A percentile compares a stretch with the other conserved stretches of the same genome.
Conservation (phyloP, 2,113 vertebrate species). For the Esox niger region DNA sequence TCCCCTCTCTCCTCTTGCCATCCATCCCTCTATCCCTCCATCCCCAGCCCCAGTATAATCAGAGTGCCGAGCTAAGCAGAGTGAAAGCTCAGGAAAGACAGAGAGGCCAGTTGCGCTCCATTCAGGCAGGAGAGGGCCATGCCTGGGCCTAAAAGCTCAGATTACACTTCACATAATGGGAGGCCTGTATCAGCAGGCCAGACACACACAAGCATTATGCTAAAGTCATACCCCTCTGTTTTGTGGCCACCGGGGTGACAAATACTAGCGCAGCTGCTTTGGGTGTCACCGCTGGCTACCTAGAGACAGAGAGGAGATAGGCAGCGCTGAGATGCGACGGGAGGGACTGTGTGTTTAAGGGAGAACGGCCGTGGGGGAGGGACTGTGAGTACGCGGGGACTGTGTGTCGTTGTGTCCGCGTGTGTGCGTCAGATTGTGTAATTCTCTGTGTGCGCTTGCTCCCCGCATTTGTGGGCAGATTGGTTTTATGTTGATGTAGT, state of each 20-base stretch:
- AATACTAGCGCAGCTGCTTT: constrained; percentile 27
- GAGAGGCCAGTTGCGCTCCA: constrained; percentile 13
- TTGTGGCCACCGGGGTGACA: constrained; percentile 10
- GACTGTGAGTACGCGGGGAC: background rate
- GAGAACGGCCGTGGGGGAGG: background rate
- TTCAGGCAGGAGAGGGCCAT: constrained; percentile 34
- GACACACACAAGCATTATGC: constrained; percentile 34
- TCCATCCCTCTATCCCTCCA: too few relatives aligned
- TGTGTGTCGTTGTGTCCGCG: background rate
- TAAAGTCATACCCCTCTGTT: constrained; percentile 20
- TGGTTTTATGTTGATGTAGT: background rate
- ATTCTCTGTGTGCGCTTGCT: background rate
- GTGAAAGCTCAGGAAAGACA: constrained; percentile 49
- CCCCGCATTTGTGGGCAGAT: background rate
- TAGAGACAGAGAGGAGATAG: too few relatives aligned
- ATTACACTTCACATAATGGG: constrained; percentile 52
- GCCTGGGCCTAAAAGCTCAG: constrained; percentile 45
- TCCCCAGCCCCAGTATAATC: constrained; percentile 30
- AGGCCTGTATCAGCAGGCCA: constrained; percentile 51
- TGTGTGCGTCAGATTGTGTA: too few relatives aligned
- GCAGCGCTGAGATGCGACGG: too few relatives aligned
- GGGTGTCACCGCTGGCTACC: background rate
- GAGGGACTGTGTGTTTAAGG: too few relatives aligned
- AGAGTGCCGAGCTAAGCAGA: constrained; percentile 54
- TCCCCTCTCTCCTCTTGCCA: background rate